These are phyloP conservation scores for Cheilosia grossa DNA, from an alignment of 2,888 invertebrate genomes.

Conservation along the genomic window DNA sequence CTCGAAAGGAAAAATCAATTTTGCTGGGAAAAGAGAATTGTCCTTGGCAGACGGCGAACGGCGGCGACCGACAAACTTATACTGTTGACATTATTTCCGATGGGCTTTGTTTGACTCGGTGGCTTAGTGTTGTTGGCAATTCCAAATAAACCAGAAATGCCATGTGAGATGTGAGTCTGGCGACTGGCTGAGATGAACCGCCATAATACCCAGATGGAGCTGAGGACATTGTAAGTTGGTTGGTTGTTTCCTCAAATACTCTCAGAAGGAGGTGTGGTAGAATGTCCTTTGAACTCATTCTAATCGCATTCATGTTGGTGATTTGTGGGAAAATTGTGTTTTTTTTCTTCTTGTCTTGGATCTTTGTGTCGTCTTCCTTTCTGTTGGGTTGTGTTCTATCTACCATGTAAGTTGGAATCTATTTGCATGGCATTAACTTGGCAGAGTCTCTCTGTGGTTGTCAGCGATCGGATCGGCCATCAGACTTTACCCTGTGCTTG, in stretches of 20 bases:
- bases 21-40: slow-evolving; percentile 18
- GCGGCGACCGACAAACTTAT: slow-evolving; percentile 49
- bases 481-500: slow-evolving; percentile 5
- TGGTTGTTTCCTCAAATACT: slow-evolving; percentile 6
- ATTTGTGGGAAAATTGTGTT: slow-evolving; percentile 56
- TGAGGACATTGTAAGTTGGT: slow-evolving; percentile 51
- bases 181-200: slow-evolving; percentile 52
- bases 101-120: slow-evolving; percentile 41
- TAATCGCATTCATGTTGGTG: slow-evolving; percentile 52
- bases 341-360: background rate
- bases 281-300: slow-evolving; percentile 54
- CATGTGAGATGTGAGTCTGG: slow-evolving; percentile 51
- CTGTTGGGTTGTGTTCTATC: slow-evolving; percentile 19
- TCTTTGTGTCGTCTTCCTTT: slow-evolving; percentile 19
- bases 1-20: background rate
- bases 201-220: slow-evolving; percentile 40
- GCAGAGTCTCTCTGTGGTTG: slow-evolving; percentile 46
- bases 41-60: slow-evolving; percentile 50
- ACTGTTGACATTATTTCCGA: slow-evolving; percentile 63
- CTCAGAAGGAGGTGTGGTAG: slow-evolving; percentile 33
- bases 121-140: slow-evolving; percentile 50
- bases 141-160: slow-evolving; percentile 52
- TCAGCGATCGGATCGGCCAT: slow-evolving; percentile 41
- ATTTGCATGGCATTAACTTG: slow-evolving; percentile 69
- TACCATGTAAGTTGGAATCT: slow-evolving; percentile 56